Evolutionary conservation across 2,888 invertebrate species (phyloP).

Genomic region (Schizotus pectinicornis): DNA sequence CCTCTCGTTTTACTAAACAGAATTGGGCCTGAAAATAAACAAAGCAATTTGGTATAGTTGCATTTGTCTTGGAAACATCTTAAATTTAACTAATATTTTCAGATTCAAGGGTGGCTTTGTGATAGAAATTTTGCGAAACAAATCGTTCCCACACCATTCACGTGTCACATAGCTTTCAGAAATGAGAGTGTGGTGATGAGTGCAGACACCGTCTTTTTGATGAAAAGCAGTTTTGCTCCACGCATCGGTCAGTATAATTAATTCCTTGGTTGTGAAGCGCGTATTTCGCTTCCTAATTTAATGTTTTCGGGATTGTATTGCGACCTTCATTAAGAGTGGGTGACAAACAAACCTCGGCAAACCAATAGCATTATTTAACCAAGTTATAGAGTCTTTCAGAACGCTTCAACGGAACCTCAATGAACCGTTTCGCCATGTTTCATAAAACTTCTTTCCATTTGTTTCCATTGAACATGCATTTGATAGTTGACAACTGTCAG

Average conservation of each 20-base stretch:
- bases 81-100: constrained; percentile 27
- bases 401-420: too few relatives aligned
- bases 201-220: constrained; percentile 49
- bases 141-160: constrained; percentile 49
- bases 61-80: too few relatives aligned
- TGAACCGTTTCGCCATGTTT: too few relatives aligned
- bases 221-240: constrained; percentile 50
- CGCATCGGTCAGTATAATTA: too few relatives aligned
- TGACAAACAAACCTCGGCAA: too few relatives aligned
- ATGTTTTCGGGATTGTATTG: too few relatives aligned
- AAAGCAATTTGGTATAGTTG: constrained; percentile 51
- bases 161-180: constrained; percentile 53
- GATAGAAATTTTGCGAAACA: constrained; percentile 40
- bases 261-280: constrained; percentile 43
- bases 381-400: too few relatives aligned
- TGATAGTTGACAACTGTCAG: too few relatives aligned
- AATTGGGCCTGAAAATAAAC: constrained; percentile 43
- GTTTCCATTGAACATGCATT: too few relatives aligned
- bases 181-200: constrained; percentile 43
- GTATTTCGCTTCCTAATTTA: constrained; percentile 36
- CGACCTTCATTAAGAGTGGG: too few relatives aligned
- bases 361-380: too few relatives aligned
- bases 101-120: constrained; percentile 52
- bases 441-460: too few relatives aligned
- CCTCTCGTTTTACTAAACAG: constrained; percentile 24